Evolutionary conservation across 1,140 invertebrate genomes (phyloP), one percentile per base, ranked within the genome.

Genomic region (Acromyrmex echinatior): DNA sequence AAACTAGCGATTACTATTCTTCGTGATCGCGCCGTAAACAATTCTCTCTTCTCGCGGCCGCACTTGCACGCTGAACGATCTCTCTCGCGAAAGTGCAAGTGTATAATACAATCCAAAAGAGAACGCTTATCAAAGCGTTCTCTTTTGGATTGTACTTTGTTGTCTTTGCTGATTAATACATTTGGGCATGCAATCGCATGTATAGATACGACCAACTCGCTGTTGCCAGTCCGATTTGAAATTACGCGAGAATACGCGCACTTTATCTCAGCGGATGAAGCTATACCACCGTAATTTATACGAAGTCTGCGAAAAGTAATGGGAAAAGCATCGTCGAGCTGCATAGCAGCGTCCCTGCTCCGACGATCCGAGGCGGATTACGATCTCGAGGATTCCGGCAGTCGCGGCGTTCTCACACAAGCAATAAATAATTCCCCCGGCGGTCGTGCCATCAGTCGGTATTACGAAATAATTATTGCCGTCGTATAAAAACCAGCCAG

Each of bases 381-480:
- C 80, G 62, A 87, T 90, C 88, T 80, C 89, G 80, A 65, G 68
- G 89, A 90, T 90, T 90, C 86, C 88, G 85, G 89, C 86, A 87
- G 86, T 86, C 78, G 56, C 35, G 39, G 39, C 58, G 79, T 25
- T 85, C 31, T 85, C 49, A 31, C 18, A 65, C 63, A 56, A 74
- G 65, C 77, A 84, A 91, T 91, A 90, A 88, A 84, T 84, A 84
- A 90, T 90, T 87, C 88, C 79, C 88, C 73, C 31, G 25, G 31
- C 82, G 62, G 85, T 35, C 51, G 21, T 35, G 31, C 73, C 85
- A 84, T 87, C 86, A 87, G 85, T 45, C 58, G 68, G 53, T 60
- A 76, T 91, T 91, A 87, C 87, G 89, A 90, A 90, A 91, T 88
- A 90, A 91, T 91, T 90, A 91, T 87, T 84, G 73, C 78, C 53